Conservation (phyloP, 2,797 vertebrate genomes). For the Notolepis coatsorum region DNA sequence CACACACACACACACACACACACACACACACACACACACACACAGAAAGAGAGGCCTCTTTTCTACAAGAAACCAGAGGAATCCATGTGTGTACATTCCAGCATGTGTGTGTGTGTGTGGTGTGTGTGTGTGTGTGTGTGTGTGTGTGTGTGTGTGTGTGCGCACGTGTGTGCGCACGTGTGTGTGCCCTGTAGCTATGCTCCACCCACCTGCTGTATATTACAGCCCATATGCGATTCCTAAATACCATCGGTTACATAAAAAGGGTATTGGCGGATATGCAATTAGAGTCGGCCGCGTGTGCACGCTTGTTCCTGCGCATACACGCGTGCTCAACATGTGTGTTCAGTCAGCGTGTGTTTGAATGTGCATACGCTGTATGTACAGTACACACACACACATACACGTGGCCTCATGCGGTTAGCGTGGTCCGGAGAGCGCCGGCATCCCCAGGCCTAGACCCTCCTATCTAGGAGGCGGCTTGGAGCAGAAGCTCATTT, state of each 20-base stretch:
- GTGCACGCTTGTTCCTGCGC: neutral
- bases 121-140: slow-evolving; percentile 9
- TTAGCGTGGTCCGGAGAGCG: slow-evolving; percentile 60
- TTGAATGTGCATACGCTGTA: slow-evolving; percentile 11
- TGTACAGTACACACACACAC: slow-evolving; percentile 14
- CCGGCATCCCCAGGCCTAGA: slow-evolving; percentile 52
- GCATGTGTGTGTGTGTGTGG: slow-evolving; percentile 7
- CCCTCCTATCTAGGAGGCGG: slow-evolving; percentile 73
- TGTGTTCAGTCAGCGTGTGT: slow-evolving; percentile 14
- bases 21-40: slow-evolving; percentile 14
- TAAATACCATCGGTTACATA: slow-evolving; percentile 61
- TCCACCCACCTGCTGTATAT: slow-evolving; percentile 55
- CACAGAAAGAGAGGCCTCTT: slow-evolving; percentile 39
- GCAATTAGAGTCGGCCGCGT: slow-evolving; percentile 41
- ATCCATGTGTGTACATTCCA: slow-evolving; percentile 65
- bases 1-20: slow-evolving; percentile 41
- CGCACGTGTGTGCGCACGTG: neutral
- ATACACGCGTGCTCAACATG: neutral
- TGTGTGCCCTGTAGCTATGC: slow-evolving; percentile 29
- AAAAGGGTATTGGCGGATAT: slow-evolving; percentile 58
- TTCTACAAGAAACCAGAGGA: slow-evolving; percentile 66
- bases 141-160: neutral
- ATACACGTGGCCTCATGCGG: slow-evolving; percentile 67
- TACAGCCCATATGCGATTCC: slow-evolving; percentile 48
- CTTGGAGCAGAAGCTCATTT: slow-evolving; percentile 68